Conservation (phyloP, 2,113 vertebrate species). For the Chaetops frenatus region DNA sequence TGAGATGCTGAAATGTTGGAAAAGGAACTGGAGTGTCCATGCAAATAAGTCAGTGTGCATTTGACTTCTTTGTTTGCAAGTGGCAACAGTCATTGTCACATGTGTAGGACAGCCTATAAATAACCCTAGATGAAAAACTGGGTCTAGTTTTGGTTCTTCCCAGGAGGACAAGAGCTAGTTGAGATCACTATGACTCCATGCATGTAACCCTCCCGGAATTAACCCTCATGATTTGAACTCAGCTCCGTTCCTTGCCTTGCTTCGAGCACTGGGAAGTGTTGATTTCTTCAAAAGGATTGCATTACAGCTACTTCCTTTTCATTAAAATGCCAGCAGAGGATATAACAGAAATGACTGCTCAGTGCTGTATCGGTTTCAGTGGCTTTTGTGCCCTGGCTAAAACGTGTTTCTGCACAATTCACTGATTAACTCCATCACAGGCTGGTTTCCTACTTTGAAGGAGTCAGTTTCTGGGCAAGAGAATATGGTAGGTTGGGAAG, state of each 20-base stretch:
- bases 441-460: neutral
- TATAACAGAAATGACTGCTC: neutral
- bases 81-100: neutral
- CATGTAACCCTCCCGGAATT: neutral
- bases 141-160: neutral
- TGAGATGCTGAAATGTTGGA: neutral
- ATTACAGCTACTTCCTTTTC: conserved; percentile 18
- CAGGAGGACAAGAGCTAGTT: neutral
- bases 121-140: neutral
- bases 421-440: neutral
- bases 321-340: conserved; percentile 8
- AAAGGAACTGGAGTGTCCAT: neutral
- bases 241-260: neutral
- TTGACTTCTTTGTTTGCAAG: conserved; percentile 25
- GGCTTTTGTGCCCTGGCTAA: neutral
- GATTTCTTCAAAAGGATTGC: conserved; percentile 31
- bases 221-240: neutral
- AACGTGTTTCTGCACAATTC: neutral
- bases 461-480: neutral
- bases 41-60: neutral
- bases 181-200: neutral
- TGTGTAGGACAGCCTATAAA: neutral
- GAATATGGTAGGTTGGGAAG: neutral
- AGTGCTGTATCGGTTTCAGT: neutral
- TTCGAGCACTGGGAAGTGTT: neutral